Evolutionary conservation across 2,888 invertebrate species (phyloP), one percentile per base, ranked within the genome.

Genomic region (Calameuta pallipes): DNA sequence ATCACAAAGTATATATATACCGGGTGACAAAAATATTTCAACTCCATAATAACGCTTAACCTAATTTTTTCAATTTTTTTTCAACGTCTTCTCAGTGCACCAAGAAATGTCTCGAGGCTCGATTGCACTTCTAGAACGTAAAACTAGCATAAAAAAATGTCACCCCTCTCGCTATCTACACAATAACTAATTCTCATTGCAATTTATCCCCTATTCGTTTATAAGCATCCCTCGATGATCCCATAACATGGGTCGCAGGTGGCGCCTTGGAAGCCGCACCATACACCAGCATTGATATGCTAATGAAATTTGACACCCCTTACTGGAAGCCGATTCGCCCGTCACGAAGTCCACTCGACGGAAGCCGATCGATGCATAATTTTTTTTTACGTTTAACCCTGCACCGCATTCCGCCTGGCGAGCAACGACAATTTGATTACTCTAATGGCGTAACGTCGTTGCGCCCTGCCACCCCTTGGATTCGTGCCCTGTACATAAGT

Each of bases 231-330:
- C 84, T 78, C 86, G 83, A 87, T 90, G 90, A 90, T 90, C 90
- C 90, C 86, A 87, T 90, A 89, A 85, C 88, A 83, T 76, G 80
- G 87, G 90, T 84, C 90, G 89, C 91, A 90, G 91, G 91, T 91
- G 91, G 90, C 89, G 89, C 89, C 87, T 87, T 81, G 31, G 71
- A 71, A 80, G 84, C 86, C 83, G 84, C 87, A 87, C 90, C 90
- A 90, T 90, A 89, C 90, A 85, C 90, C 90, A 90, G 89, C 90
- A 91, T 91, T 91, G 91, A 91, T 91, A 91, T 91, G 91, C 91
- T 91, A 91, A 91, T 91, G 91, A 91, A 91, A 91, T 91, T 91
- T 91, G 76, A 79, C 83, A 79, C 84, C 82, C 80, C 79, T 82
- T 82, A 75, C 79, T 70, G 73, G 74, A 82, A 84, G 83, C 82